Evolutionary conservation across 2,113 vertebrate genomes (phyloP).

Genomic region (Melanerpes formicivorus): DNA sequence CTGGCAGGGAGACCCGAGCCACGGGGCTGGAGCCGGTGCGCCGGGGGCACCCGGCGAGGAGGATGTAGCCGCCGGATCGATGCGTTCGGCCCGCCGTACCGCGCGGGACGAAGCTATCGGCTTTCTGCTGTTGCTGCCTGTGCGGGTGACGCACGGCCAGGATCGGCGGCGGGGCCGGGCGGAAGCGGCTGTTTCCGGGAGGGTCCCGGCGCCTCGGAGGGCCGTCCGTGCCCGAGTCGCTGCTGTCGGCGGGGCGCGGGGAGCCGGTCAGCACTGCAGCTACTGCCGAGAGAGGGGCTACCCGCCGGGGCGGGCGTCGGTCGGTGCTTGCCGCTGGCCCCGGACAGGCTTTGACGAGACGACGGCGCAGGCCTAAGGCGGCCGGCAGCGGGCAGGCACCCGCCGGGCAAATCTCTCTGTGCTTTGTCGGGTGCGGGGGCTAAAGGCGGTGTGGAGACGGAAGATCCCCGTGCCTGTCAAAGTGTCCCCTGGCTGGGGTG

Average conservation of each 20-base stretch:
- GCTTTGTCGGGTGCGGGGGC: background rate
- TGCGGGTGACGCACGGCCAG: background rate
- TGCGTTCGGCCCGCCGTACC: background rate
- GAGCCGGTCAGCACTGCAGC: background rate
- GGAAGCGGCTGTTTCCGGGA: background rate
- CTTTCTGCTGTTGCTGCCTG: background rate
- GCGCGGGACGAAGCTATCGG: background rate
- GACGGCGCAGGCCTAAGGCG: background rate
- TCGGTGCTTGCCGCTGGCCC: background rate
- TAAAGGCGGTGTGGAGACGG: accelerated
- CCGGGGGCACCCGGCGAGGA: background rate
- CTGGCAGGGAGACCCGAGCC: too few relatives aligned
- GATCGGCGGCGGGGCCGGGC: background rate
- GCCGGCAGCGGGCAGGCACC: background rate
- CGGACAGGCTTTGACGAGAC: too few relatives aligned
- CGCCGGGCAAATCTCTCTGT: background rate
- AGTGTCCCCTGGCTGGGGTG: background rate
- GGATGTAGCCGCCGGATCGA: background rate
- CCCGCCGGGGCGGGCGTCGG: background rate
- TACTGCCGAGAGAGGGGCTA: background rate
- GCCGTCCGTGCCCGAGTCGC: too few relatives aligned
- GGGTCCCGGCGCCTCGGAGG: too few relatives aligned
- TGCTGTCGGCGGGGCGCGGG: too few relatives aligned
- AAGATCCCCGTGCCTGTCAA: background rate
- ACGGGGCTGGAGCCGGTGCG: background rate